Evolutionary conservation across 2,113 vertebrate species (phyloP), one percentile per base, ranked within the genome.

Genomic region (Lampris incognitus): DNA sequence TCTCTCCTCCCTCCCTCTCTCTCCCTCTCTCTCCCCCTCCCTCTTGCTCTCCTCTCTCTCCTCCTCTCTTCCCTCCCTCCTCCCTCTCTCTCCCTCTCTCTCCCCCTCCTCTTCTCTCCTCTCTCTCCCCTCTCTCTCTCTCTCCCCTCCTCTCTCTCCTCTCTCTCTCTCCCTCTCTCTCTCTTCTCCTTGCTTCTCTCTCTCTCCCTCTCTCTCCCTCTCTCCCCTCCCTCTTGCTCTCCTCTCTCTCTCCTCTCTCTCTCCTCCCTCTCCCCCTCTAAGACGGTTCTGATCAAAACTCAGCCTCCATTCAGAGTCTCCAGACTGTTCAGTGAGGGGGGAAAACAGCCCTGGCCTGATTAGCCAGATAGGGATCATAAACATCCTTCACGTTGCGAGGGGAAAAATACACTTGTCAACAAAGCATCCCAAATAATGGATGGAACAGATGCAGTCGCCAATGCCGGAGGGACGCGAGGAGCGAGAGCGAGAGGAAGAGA

Each of bases 341-440:
- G 78, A 81, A 85, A 85, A 66, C 56, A 63, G 63, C 77, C 39
- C 57, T 46, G 54, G 71, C 49, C 67, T 70, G 66, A 83, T 90
- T 70, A 70, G 64, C 5, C 36, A 76, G 75, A 89, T 72, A 58
- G 74, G 74, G 66, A 76, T 88, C 72, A 80, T 81, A 87, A 84
- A 69, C 65, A 79, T 79, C 40, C 24, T 72, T 46, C 46, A 63
- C 36, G 42, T 57, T 74, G 54, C 74, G 67, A 67, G n/a, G 39
- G 46, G 59, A 46, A 85, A 88, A 83, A 76, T 48, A 40, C 56
- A 66, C 48, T 49, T 68, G 72, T 65, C 52, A 81, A 79, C 69
- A 74, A 46, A 68, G 46, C 71, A 51, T 67, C 36, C 40, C 37
- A 73, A 76, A 81, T 79, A 83, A 82, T 85, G 72, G 81, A 81